A percentile compares a stretch with the other conserved stretches of the same genome.
Evolutionary conservation across 2,888 invertebrate genomes (phyloP).

Genomic region (Tenthredo livida): DNA sequence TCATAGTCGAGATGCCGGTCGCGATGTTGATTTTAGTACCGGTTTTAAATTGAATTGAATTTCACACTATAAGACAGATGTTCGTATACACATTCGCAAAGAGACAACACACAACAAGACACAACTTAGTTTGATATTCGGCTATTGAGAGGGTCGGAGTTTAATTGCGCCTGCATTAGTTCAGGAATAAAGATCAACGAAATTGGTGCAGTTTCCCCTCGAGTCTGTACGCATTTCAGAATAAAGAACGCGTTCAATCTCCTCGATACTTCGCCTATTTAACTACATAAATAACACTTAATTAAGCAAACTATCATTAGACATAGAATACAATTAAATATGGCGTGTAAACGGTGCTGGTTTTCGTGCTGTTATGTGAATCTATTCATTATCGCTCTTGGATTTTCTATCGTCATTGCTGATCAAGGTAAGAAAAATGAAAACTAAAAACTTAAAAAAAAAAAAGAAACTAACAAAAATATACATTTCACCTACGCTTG

Average conservation of each 20-base stretch:
- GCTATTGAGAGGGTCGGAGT: no score
- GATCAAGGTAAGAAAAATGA: conserved; percentile 18
- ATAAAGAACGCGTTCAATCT: not conserved
- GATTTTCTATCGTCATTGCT: conserved; percentile 41
- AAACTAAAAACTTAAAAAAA: not conserved
- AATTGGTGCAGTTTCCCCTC: not conserved
- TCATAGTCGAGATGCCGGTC: conserved; percentile 22
- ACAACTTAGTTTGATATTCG: not conserved
- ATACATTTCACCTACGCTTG: not conserved
- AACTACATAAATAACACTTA: not conserved
- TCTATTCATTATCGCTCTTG: conserved; percentile 22
- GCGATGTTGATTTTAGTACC: conserved; percentile 7
- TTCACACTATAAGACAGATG: not conserved
- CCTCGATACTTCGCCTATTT: not conserved
- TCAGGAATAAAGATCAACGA: not conserved
- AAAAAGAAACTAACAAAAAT: not conserved
- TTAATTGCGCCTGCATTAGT: not conserved
- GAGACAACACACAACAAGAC: not conserved
- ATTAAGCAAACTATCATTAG: not conserved
- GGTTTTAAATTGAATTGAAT: conserved; percentile 16
- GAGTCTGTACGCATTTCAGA: not conserved
- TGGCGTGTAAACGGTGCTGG: conserved; percentile 68
- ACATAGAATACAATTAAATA: conserved; percentile 57
- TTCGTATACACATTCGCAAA: not conserved
- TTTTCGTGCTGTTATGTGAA: conserved; percentile 54